Conservation (phyloP, 2,113 vertebrate species). For the Formicarius rufipectus region DNA sequence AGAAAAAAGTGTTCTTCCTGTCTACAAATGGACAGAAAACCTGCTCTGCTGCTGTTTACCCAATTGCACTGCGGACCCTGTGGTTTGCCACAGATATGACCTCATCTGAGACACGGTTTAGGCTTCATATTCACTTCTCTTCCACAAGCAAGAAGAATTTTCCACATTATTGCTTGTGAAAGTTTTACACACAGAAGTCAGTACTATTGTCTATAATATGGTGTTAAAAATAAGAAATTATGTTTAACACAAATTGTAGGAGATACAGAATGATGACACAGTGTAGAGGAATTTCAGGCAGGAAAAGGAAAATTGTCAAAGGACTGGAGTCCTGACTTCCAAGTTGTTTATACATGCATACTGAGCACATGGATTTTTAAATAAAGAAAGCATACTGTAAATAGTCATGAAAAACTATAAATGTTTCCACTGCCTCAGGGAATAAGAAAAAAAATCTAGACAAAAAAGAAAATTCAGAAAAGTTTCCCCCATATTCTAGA, state of each 20-base stretch:
- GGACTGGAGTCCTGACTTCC: not conserved
- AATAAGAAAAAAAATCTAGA: not conserved
- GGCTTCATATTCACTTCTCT: not conserved
- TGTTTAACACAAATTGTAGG: not conserved
- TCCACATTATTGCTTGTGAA: not conserved
- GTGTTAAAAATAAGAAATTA: not conserved
- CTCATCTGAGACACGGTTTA: not conserved
- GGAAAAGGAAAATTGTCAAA: not conserved
- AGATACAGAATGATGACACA: not conserved
- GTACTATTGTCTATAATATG: not conserved
- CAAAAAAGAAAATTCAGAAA: not conserved
- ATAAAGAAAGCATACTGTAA: not conserved
- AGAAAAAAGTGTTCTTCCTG: not conserved
- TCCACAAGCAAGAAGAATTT: not conserved
- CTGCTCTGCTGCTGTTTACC: not conserved
- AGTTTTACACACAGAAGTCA: not conserved
- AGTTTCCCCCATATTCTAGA: not conserved
- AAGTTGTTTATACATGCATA: not conserved
- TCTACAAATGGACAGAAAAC: not conserved
- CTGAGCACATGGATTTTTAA: not conserved
- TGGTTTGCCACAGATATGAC: not conserved
- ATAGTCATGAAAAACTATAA: not conserved
- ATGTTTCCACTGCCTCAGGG: not conserved
- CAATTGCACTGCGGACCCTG: not conserved
- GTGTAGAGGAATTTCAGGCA: not conserved